Evolutionary conservation across 1,140 invertebrate species (phyloP).

Genomic region (Drosophila pallidifrons): DNA sequence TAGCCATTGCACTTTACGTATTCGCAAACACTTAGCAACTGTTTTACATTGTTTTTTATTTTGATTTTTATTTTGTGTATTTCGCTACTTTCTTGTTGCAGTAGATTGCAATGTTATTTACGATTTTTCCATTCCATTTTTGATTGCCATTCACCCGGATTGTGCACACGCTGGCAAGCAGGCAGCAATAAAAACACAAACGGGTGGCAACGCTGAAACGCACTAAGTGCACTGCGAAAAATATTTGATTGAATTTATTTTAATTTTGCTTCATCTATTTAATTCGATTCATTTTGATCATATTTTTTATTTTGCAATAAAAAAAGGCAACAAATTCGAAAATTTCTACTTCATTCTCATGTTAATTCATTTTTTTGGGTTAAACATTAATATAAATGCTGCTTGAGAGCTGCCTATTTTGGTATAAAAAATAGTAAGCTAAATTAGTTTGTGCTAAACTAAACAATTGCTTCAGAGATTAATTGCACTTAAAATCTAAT

Average conservation of each 20-base stretch:
- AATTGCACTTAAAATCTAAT: conserved; percentile 50
- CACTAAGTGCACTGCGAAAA: conserved; percentile 26
- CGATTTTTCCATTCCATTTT: conserved; percentile 41
- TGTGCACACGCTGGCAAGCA: conserved; percentile 27
- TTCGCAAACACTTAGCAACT: conserved; percentile 34
- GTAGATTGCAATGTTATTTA: conserved; percentile 56
- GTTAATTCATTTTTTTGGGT: conserved; percentile 41
- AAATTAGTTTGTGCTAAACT: conserved; percentile 29
- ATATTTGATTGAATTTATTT: neutral
- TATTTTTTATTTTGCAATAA: too few species aligned
- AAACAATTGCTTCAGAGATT: conserved; percentile 38
- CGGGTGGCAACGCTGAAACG: conserved; percentile 33
- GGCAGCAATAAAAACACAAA: conserved; percentile 14
- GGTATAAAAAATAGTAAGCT: conserved; percentile 62
- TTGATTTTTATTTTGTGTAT: conserved; percentile 12
- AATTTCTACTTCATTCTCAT: conserved; percentile 42
- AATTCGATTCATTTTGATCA: too few species aligned
- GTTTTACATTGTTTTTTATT: conserved; percentile 19
- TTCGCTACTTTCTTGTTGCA: conserved; percentile 39
- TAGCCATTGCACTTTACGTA: conserved; percentile 50
- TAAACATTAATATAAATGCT: conserved; percentile 19
- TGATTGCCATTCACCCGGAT: conserved; percentile 35
- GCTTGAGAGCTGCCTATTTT: conserved; percentile 44
- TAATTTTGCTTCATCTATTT: too few species aligned
- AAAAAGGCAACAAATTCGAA: too few species aligned